phyloP scores from a whole-genome alignment of 2,797 vertebrate genomes.

The Sebastes umbrosus region DNA sequence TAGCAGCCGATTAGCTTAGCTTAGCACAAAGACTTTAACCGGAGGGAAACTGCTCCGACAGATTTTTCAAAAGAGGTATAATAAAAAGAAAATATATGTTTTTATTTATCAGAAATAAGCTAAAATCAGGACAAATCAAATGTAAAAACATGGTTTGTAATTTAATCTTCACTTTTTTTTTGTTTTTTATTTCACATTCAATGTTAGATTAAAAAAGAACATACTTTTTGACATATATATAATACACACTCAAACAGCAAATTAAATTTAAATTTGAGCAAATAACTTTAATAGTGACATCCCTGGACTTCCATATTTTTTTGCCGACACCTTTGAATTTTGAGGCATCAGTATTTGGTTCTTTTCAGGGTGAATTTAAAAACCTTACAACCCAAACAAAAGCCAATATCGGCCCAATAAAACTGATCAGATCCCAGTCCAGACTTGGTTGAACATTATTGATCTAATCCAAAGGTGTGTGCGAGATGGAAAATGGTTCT shows the following conservation, averaged over 20 bases:
- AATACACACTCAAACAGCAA: neutral
- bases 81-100: neutral
- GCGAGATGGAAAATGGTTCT: neutral
- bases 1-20: neutral
- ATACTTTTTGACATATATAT: neutral
- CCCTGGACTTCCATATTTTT: neutral
- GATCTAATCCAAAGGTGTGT: constrained; percentile 34
- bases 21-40: neutral
- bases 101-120: neutral
- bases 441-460: neutral
- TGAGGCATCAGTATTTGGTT: neutral
- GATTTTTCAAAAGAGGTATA: neutral
- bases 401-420: neutral
- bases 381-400: neutral
- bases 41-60: too few relatives aligned
- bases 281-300: neutral
- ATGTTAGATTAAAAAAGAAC: neutral
- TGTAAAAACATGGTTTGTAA: neutral
- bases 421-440: constrained; percentile 3
- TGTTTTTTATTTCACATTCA: rapidly evolving
- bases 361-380: neutral
- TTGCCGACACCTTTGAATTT: neutral
- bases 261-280: neutral
- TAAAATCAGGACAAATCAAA: neutral
- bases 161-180: neutral